Conservation (phyloP, 2,113 vertebrate species). For the Cynocephalus volans region DNA sequence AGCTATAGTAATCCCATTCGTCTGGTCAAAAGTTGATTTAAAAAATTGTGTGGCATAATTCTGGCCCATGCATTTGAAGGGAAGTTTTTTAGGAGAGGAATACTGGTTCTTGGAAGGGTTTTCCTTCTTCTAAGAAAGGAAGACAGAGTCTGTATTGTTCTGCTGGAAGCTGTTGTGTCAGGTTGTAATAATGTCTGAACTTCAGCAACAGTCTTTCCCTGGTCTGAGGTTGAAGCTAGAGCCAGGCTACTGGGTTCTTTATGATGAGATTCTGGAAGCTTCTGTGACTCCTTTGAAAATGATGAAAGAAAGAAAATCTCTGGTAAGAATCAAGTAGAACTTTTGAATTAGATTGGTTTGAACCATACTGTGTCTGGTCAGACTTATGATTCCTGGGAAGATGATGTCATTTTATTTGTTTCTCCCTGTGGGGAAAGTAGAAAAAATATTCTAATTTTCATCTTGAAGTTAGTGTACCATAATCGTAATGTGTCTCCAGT, state of each 20-base stretch:
- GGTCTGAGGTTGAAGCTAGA: neutral
- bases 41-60: neutral
- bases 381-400: neutral
- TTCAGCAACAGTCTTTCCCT: neutral
- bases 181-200: neutral
- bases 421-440: neutral
- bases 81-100: neutral
- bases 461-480: neutral
- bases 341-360: neutral
- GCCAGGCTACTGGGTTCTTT: neutral
- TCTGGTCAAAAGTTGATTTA: neutral
- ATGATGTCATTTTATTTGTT: neutral
- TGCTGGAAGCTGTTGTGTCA: neutral
- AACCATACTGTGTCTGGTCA: neutral
- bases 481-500: neutral
- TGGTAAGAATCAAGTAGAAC: neutral
- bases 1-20: neutral
- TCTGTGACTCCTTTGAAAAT: conserved; percentile 9
- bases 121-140: conserved; percentile 14
- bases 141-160: neutral
- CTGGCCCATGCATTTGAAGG: neutral
- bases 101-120: neutral
- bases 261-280: neutral
- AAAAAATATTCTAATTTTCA: conserved; percentile 48
- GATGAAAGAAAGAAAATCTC: neutral